Evolutionary conservation across 2,888 invertebrate species (phyloP), one percentile per base, ranked within the genome.

Genomic region (Megalurothrips usitatus): DNA sequence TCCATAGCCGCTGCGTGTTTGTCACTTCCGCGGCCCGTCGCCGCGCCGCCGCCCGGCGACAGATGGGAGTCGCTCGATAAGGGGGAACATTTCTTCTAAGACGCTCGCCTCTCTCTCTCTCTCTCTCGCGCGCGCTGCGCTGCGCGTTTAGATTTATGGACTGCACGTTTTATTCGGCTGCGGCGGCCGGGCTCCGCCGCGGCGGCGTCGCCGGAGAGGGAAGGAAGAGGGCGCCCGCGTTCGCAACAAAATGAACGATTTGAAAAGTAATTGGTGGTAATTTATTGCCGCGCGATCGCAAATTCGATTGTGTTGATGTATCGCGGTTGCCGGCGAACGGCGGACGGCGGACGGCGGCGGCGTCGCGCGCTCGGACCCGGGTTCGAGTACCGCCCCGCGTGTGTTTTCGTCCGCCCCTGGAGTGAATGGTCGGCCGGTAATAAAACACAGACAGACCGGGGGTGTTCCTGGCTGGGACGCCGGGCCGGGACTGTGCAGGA

Each of bases 221-320:
- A 26, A 75, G 68, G 23, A 23, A n/a, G 68, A 6, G 52, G 52
- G 58, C 0, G 34, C 34, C 34, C 34, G n/a, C n/a, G 34, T 43
- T 43, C 6, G 58, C 58, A 58, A 58, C 19, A 58, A 58, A 58
- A 58, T 58, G 58, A 75, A 75, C 68, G 68, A 12, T 75, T 75
- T 75, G 68, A 75, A 75, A 75, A 75, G 68, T 75, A 75, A 75
- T 75, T 75, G 68, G 68, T 9, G 12, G 68, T 75, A 75, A 75
- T 75, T 75, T 75, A 75, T 75, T 26, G 68, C 68, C 23, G 23
- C 68, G 68, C 26, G 68, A 75, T 75, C 68, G 68, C 23, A 23
- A 75, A 26, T 75, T 75, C 68, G 68, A 75, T 75, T 75, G 68
- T 75, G 68, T 75, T 26, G 68, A 75, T 75, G 68, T 75, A 26